phyloP scores from a whole-genome alignment of 2,797 vertebrate genomes.

The Morelia viridis region DNA sequence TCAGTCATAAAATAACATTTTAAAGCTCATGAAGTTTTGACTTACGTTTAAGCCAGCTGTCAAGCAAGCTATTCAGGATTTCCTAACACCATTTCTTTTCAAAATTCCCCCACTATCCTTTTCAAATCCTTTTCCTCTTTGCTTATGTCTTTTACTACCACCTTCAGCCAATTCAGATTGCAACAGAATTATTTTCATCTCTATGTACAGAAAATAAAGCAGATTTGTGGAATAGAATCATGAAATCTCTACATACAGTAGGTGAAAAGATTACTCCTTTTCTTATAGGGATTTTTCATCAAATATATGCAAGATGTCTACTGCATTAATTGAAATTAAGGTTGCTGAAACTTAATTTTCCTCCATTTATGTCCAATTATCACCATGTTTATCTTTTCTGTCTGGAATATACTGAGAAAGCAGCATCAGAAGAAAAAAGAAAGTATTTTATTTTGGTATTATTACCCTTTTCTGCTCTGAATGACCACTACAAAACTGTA shows the following conservation, averaged over 20 bases:
- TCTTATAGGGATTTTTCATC: not conserved
- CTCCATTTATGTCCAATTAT: not conserved
- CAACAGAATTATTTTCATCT: not conserved
- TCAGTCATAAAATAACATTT: not conserved
- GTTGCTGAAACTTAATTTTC: not conserved
- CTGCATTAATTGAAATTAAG: not conserved
- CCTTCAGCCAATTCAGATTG: not conserved
- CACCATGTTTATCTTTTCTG: not conserved
- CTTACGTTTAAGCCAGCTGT: not conserved
- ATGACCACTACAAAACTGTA: not conserved
- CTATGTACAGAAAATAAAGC: not conserved
- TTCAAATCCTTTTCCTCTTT: not conserved
- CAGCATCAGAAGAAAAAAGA: not conserved
- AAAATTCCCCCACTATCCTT: not conserved
- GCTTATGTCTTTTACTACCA: not conserved
- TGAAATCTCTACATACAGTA: rapidly evolving
- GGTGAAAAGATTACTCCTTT: not conserved
- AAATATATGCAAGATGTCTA: not conserved
- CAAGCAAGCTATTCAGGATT: not conserved
- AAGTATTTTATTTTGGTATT: not conserved
- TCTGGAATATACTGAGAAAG: not conserved
- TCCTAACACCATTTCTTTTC: slow-evolving; percentile 10
- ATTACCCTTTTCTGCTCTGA: not conserved
- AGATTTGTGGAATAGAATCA: not conserved
- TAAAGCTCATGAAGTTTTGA: not conserved